Base-by-base conservation (phyloP, 2,888 invertebrate species). In the Gisinianus flammeolus region DNA sequence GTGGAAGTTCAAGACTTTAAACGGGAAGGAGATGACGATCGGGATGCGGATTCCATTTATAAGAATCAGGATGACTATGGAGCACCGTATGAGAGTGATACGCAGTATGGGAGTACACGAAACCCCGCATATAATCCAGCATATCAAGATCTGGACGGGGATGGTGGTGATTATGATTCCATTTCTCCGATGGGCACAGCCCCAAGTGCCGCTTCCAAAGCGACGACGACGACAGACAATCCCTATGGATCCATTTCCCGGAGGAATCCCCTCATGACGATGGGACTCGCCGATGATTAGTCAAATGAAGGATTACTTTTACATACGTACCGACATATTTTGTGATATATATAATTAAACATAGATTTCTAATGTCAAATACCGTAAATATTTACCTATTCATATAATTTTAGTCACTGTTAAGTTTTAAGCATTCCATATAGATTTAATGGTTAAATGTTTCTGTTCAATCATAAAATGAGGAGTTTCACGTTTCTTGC, bases 41-140 rank as follows among this genome's bases (percentile, higher is more conserved):
- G 31, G 19, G 30, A 58, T 31, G 66, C 22, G 30, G 67, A 75
- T 67, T 66, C 75, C 62, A 62, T 62, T 62, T 62, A 62, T 62
- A 5, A 62, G 24, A 62, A 62, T 62, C 54, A 75, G 22, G 75
- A 75, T 54, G 75, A 75, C 4, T 75, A 64, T 8, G 66, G 75
- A 19, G 31, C 33, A 0, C 26, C 22, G 26, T 66, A 67, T 44
- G 75, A 35, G 22, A 28, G 26, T 12, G 16, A 16, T 16, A 22
- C 19, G 31, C 5, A 67, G 2, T 67, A 44, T 26, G 75, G 67
- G 0, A 75, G 75, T 52, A 30, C 30, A 6, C 35, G 75, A 22
- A 75, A 75, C 28, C 75, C 75, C 6, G 75, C 75, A 5, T 75
- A 75, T 52, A 75, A 44, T 66, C 31, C 44, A n/a, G 52, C 4